These are phyloP conservation scores for Silurus lanzhouensis DNA, from an alignment of 2,797 vertebrate genomes.

Conservation along the genomic window DNA sequence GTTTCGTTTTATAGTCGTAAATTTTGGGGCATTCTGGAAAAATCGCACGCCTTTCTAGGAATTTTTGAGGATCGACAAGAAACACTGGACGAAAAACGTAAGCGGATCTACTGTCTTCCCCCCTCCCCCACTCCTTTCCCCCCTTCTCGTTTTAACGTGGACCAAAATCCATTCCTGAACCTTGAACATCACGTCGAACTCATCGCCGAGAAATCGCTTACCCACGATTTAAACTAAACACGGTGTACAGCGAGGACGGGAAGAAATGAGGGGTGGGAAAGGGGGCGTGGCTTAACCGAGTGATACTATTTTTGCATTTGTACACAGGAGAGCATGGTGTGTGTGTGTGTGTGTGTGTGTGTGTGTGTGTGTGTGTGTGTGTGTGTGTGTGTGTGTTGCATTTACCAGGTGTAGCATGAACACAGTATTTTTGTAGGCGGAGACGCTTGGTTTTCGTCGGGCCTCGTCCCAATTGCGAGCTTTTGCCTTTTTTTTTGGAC, in stretches of 20 bases:
- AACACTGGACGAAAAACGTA: conserved; percentile 44
- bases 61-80: neutral
- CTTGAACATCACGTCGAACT: too few relatives aligned
- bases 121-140: too few relatives aligned
- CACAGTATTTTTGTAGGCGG: conserved; percentile 58
- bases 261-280: neutral
- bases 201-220: too few relatives aligned
- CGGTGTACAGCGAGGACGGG: too few relatives aligned
- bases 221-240: too few relatives aligned
- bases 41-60: neutral
- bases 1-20: neutral
- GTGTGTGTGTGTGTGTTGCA: conserved; percentile 45
- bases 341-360: conserved; percentile 44
- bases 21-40: conserved; percentile 45
- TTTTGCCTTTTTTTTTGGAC: conserved; percentile 29
- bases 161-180: too few relatives aligned
- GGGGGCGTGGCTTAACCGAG: conserved; percentile 22
- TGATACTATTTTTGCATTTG: conserved; percentile 48
- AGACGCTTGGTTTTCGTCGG: neutral
- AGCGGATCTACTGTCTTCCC: too few relatives aligned
- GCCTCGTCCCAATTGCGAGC: conserved; percentile 27
- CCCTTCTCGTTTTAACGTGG: too few relatives aligned
- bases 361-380: conserved; percentile 45
- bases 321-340: conserved; percentile 41
- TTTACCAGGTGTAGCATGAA: conserved; percentile 49